Conservation (phyloP, 2,888 invertebrate genomes). For the Priapulus caudatus region DNA sequence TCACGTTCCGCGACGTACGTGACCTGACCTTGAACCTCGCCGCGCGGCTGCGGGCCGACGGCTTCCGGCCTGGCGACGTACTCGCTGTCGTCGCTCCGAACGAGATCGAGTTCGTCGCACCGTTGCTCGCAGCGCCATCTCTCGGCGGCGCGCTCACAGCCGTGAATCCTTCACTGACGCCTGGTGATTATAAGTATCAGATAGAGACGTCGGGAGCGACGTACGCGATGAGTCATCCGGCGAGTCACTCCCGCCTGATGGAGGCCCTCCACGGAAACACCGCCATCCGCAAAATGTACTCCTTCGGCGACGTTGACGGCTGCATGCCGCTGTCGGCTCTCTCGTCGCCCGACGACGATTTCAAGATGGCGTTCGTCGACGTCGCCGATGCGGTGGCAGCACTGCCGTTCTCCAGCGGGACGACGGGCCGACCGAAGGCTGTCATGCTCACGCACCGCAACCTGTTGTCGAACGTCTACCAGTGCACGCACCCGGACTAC, state of each 20-base stretch:
- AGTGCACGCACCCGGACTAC: slow-evolving; percentile 19
- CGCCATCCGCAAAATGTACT: background rate
- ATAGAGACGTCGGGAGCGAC: background rate
- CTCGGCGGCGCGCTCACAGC: background rate
- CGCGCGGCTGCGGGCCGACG: background rate
- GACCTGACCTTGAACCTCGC: background rate
- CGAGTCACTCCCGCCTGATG: background rate
- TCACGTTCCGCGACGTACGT: background rate
- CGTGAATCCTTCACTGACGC: background rate
- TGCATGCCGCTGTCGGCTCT: too few relatives aligned
- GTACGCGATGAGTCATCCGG: background rate
- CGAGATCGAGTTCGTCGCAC: background rate
- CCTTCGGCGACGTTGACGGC: background rate
- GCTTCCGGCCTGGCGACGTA: slow-evolving; percentile 1
- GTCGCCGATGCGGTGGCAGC: slow-evolving; percentile 49
- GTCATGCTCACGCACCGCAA: slow-evolving; percentile 60
- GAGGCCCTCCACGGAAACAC: background rate
- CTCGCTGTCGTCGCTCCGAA: background rate
- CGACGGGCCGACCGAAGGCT: slow-evolving; percentile 69
- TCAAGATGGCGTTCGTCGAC: background rate
- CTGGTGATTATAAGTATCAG: background rate
- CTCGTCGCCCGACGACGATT: too few relatives aligned
- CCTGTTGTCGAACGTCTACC: slow-evolving; percentile 42
- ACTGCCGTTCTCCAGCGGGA: slow-evolving; percentile 72
- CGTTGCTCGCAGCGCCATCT: background rate